These are phyloP conservation scores for Ciconia maguari DNA, from an alignment of 2,113 vertebrate species.

Conservation along the genomic window DNA sequence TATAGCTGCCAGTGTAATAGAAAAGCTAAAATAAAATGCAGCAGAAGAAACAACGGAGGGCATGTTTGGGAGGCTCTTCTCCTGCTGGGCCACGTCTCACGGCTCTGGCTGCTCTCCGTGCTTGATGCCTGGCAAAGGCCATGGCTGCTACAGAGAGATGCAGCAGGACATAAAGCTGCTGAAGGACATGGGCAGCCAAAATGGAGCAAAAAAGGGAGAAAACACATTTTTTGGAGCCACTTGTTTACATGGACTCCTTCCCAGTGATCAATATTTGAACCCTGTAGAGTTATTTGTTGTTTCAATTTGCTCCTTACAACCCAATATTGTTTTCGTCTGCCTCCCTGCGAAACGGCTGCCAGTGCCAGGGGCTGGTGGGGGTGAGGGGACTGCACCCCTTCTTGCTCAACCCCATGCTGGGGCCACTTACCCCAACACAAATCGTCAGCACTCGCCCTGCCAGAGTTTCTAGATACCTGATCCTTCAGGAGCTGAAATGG, in stretches of 20 bases:
- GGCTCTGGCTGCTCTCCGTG: background rate
- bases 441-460: background rate
- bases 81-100: fast-evolving
- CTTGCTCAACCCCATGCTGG: background rate
- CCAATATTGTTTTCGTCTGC: background rate
- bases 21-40: background rate
- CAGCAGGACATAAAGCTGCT: background rate
- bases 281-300: background rate
- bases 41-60: background rate
- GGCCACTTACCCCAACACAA: background rate
- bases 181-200: background rate
- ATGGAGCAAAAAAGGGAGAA: background rate
- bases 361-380: background rate
- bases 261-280: background rate
- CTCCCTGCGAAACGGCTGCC: background rate
- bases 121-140: background rate
- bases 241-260: background rate
- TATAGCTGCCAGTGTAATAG: background rate
- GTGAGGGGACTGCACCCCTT: background rate
- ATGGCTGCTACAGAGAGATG: background rate
- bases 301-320: background rate
- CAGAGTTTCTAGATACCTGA: background rate
- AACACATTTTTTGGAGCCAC: background rate
- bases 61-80: background rate
- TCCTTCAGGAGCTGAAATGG: background rate